Evolutionary conservation across 2,888 invertebrate genomes (phyloP), one percentile per base, ranked within the genome.

Genomic region (Conomelus anceps): DNA sequence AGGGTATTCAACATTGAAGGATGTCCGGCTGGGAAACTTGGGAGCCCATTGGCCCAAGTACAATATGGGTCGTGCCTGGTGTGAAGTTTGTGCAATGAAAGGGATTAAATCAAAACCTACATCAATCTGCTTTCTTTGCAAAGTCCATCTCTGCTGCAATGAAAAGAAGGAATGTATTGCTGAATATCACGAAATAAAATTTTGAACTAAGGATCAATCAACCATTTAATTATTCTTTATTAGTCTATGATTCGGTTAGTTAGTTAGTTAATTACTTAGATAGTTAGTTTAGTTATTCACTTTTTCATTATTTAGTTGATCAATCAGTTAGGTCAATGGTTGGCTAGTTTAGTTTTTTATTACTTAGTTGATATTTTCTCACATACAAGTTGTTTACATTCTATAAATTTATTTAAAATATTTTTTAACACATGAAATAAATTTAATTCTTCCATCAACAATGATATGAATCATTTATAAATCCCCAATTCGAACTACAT

Each of bases 31-130:
- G 23, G 87, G 26, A 20, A 87, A 87, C 22, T 24, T 87, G 24
- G 87, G 87, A 20, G 23, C 87, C 17, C 87, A 87, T 23, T 87
- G 87, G 26, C 23, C 87, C 20, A 29, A 4, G n/a, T n/a, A n/a
- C n/a, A n/a, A n/a, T n/a, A n/a, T n/a, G n/a, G n/a, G n/a, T n/a
- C 9, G 86, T 22, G 86, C 23, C 7, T 23, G 86, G 6, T 86
- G 86, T 24, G 87, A 87, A 24, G 22, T 23, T n/a, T 87, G 87
- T 23, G 17, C 20, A 17, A 87, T 87, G 24, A 24, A 26, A 20
- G 24, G 24, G 24, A 87, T 87, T 87, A 23, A 87, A 24, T 87
- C 87, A 26, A 26, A 87, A 22, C 87, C 87, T 3, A 87, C 87
- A 24, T 23, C 20, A 6, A 87, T 29, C 24, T 87, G 87, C 24